Base-by-base conservation (phyloP, 2,888 invertebrate genomes). In the Drosophila sordidapex region DNA sequence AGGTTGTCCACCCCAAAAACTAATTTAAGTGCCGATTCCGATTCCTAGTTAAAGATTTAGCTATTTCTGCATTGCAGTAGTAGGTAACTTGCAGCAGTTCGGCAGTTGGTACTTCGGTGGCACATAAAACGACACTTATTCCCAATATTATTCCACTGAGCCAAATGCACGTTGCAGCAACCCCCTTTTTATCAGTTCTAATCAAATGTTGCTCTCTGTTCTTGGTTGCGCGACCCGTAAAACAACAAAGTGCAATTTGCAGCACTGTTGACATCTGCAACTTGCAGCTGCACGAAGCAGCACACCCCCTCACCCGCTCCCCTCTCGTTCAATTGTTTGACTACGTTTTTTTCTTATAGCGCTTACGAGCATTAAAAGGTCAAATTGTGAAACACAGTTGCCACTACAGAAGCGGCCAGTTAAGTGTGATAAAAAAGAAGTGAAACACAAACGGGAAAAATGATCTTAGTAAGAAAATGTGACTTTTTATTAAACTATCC, bases 221-320 rank as follows among this genome's bases (percentile, higher is more conserved):
- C 35, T 36, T 31, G 13, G 49, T 25, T 18, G 65, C 27, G 18
- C 18, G 40, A 59, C 40, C 51, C 33, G 66, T 51, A 46, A 52
- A 54, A n/a, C 18, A 56, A 68, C 56, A 63, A 72, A 70, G 33
- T 66, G 70, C 46, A 76, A 67, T 69, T 71, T 80, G 77, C 63
- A 58, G 54, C 56, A 38, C 53, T 68, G 67, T 58, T 80, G 80
- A 80, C 77, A 87, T 85, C 76, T 71, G n/a, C 40, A 49, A 48
- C 51, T 59, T 33, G 21, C 49, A 58, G 46, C 59, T 56, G 59
- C 54, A 48, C 61, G 36, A 57, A 43, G 53, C 13, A 13, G 0
- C 21, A 6, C 27, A 8, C 25, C 2, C 2, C 4, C 6, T 0
- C 18, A 29, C 11, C 33, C 33, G 10, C 33, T 11, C 33, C 4